These are phyloP conservation scores for Habrosyne pyritoides DNA, from an alignment of 2,888 invertebrate species.

Conservation along the genomic window DNA sequence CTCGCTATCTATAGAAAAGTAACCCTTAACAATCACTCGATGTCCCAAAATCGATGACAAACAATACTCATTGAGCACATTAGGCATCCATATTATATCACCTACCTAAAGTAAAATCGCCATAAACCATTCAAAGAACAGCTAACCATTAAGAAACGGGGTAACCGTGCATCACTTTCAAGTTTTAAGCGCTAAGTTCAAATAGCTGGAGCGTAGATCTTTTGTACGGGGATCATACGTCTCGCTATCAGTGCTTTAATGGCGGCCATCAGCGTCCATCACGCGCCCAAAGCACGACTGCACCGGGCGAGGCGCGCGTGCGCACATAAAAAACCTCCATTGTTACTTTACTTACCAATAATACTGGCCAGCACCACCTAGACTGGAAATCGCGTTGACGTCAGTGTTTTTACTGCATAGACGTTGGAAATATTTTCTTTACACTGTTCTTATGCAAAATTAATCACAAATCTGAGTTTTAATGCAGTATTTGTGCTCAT, in stretches of 20 bases:
- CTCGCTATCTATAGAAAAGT: too few relatives aligned
- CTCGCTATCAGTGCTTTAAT: constrained; percentile 37
- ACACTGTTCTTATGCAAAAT: too few relatives aligned
- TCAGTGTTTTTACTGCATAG: background rate
- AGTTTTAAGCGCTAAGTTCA: background rate
- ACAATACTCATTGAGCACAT: too few relatives aligned
- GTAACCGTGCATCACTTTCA: constrained; percentile 14
- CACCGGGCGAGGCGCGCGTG: constrained; percentile 14
- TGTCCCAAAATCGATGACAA: too few relatives aligned
- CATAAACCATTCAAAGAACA: constrained; percentile 33
- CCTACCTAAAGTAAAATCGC: constrained; percentile 11
- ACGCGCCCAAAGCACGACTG: constrained; percentile 21
- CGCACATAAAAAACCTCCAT: constrained; percentile 34
- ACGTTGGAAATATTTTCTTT: background rate
- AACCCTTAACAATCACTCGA: too few relatives aligned
- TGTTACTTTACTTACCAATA: constrained; percentile 25
- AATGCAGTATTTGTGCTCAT: too few relatives aligned
- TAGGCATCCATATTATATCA: too few relatives aligned
- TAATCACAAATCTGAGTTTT: too few relatives aligned
- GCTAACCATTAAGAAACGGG: constrained; percentile 26
- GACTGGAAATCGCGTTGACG: background rate
- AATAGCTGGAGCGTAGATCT: constrained; percentile 33
- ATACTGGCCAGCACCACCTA: background rate
- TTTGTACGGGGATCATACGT: constrained; percentile 30
- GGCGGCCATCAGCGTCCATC: constrained; percentile 39